Conservation (phyloP, 53 echinoderm and acorn worm genomes). For the Echinometra lucunter region DNA sequence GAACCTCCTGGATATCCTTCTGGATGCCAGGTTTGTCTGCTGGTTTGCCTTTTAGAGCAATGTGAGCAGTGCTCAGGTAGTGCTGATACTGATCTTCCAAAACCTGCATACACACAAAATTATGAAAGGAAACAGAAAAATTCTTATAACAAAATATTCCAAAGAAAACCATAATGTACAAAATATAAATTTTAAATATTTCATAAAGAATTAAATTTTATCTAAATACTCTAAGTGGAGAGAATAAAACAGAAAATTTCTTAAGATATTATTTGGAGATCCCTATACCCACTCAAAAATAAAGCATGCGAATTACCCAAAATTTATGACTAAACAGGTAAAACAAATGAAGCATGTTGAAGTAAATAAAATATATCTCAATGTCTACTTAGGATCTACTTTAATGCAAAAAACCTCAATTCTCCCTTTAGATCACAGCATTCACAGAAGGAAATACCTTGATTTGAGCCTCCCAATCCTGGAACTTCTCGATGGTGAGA, state of each 20-base stretch:
- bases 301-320: not conserved
- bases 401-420: too few species aligned
- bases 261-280: not conserved
- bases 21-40: conserved; percentile 74
- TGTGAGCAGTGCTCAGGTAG: conserved; percentile 87
- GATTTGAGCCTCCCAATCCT: conserved; percentile 83
- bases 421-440: not conserved
- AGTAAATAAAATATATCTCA: too few species aligned
- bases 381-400: too few species aligned
- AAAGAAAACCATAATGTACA: not conserved
- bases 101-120: conserved; percentile 57
- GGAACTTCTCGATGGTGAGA: conserved; percentile 83
- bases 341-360: too few species aligned
- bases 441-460: conserved; percentile 70
- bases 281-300: not conserved
- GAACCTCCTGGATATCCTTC: conserved; percentile 87
- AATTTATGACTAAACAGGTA: too few species aligned
- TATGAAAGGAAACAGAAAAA: not conserved
- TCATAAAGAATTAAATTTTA: not conserved
- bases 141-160: not conserved
- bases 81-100: conserved; percentile 84
- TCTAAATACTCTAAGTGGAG: too few species aligned
- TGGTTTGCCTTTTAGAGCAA: conserved; percentile 80
- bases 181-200: not conserved
- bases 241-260: too few species aligned